A percentile compares a stretch with the other conserved stretches of the same genome.
Evolutionary conservation across 2,797 vertebrate species (phyloP).

Genomic region (Poecilia velifera): DNA sequence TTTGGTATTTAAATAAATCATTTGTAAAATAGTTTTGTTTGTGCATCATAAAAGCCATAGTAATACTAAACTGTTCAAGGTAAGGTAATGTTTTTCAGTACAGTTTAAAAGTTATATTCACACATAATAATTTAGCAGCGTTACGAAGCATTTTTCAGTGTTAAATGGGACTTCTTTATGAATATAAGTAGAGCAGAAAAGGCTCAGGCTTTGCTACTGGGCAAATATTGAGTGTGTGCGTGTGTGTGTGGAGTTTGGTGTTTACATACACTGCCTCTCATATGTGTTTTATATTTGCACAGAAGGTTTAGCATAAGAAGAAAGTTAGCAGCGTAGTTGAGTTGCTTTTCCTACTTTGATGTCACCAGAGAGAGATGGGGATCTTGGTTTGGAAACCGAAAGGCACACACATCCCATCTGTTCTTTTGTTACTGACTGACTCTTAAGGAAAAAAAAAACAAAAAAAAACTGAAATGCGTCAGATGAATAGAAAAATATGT

Average conservation of each 20-base stretch:
- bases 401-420: conserved; percentile 15
- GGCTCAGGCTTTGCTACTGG: conserved; percentile 1
- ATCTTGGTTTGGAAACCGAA: conserved; percentile 23
- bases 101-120: not conserved
- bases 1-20: not conserved
- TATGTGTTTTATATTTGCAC: conserved; percentile 20
- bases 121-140: not conserved
- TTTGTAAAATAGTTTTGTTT: not conserved
- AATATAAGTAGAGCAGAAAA: not conserved
- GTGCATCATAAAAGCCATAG: not conserved
- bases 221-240: not conserved
- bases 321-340: conserved; percentile 17
- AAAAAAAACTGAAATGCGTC: not conserved
- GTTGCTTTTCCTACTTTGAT: conserved; percentile 10
- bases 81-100: too few species aligned
- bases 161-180: not conserved
- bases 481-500: not conserved
- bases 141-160: not conserved
- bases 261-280: not conserved
- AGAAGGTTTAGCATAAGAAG: conserved; percentile 25
- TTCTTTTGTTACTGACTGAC: conserved; percentile 24
- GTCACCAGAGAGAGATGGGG: conserved; percentile 1
- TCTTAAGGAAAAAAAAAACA: conserved; percentile 6
- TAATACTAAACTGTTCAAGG: not conserved
- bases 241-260: not conserved